Percentiles rank a stretch among this genome's conserved stretches.
Evolutionary conservation across 1,140 invertebrate species (phyloP).

Genomic region (Anastrepha obliqua): DNA sequence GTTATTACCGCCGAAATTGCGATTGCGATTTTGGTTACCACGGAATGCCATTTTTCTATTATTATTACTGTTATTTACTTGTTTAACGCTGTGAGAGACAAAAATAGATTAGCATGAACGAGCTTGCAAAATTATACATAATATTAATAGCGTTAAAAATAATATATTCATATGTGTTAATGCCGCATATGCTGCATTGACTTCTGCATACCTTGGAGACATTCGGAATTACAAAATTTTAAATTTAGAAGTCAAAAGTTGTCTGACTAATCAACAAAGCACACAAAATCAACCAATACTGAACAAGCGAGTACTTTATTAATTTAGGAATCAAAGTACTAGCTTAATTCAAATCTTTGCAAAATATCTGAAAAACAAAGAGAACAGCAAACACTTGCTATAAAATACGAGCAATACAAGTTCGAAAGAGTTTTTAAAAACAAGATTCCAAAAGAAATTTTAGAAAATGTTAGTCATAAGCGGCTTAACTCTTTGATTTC

Average conservation of each 20-base stretch:
- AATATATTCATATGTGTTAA: not conserved
- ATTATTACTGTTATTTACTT: slow-evolving; percentile 41
- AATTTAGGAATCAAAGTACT: not conserved
- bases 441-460: not conserved
- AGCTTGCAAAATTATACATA: not conserved
- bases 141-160: not conserved
- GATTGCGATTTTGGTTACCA: slow-evolving; percentile 71
- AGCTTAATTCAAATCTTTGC: slow-evolving; percentile 7
- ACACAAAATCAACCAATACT: slow-evolving; percentile 2
- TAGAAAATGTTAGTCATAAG: no score
- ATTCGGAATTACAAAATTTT: slow-evolving; percentile 38
- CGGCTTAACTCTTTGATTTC: not conserved
- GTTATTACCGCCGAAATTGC: slow-evolving; percentile 71
- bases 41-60: slow-evolving; percentile 69
- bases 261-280: slow-evolving; percentile 5
- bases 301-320: slow-evolving; percentile 10
- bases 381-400: not conserved
- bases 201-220: slow-evolving; percentile 53
- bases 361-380: slow-evolving; percentile 38
- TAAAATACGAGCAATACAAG: slow-evolving; percentile 11
- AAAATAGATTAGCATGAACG: not conserved
- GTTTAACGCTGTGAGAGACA: slow-evolving; percentile 56
- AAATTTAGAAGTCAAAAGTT: slow-evolving; percentile 44
- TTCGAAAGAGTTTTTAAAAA: not conserved
- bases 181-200: not conserved